Evolutionary conservation across 2,797 vertebrate genomes (phyloP).

Genomic region (Gadopsis marmoratus): DNA sequence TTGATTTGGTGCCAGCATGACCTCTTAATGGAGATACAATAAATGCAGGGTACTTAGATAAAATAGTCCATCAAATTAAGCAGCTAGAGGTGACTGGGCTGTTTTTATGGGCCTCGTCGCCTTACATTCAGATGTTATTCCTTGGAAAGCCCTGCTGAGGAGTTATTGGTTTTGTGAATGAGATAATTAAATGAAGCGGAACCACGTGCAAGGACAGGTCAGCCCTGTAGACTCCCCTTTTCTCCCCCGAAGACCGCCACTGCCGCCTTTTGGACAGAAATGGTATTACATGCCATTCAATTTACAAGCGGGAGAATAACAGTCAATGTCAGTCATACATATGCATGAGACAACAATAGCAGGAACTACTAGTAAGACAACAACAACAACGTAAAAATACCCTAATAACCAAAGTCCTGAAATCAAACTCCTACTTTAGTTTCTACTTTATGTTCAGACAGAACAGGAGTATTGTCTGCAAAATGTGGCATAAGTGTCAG

Average conservation of each 20-base stretch:
- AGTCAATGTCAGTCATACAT: too few species aligned
- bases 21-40: constrained; percentile 60
- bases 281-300: neutral
- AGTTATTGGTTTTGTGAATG: constrained; percentile 68
- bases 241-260: constrained; percentile 27
- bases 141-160: constrained; percentile 27
- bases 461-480: neutral
- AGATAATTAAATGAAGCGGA: constrained; percentile 57
- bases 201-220: constrained; percentile 30
- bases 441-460: neutral
- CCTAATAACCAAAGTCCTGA: too few species aligned
- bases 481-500: neutral
- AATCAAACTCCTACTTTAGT: neutral
- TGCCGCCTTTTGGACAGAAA: constrained; percentile 53
- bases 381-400: neutral
- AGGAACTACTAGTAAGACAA: neutral
- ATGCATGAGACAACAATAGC: too few species aligned
- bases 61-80: constrained; percentile 60
- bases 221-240: constrained; percentile 36
- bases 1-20: constrained; percentile 49
- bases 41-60: constrained; percentile 49
- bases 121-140: constrained; percentile 24
- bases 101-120: constrained; percentile 42
- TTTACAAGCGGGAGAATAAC: too few species aligned
- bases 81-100: constrained; percentile 27